Evolutionary conservation across 2,888 invertebrate genomes (phyloP).

Genomic region (Yponomeuta plumbellus): DNA sequence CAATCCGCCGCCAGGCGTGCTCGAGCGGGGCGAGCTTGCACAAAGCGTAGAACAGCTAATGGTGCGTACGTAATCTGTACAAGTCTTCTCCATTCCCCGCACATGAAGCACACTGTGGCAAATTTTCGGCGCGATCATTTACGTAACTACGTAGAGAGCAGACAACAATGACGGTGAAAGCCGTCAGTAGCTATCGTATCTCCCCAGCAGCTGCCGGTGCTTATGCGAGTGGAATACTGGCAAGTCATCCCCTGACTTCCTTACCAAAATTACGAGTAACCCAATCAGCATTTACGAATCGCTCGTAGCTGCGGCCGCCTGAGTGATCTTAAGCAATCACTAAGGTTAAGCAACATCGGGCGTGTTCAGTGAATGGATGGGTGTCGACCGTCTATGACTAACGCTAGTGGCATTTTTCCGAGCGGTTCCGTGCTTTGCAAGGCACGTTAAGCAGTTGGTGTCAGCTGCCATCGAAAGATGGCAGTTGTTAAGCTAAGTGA

Average conservation of each 20-base stretch:
- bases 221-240: not conserved
- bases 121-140: conserved; percentile 48
- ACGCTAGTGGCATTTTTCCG: too few species aligned
- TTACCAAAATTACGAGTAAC: too few species aligned
- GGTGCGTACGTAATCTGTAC: conserved; percentile 59
- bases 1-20: conserved; percentile 37
- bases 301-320: too few species aligned
- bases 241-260: not conserved
- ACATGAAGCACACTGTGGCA: conserved; percentile 35
- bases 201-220: not conserved
- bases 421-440: too few species aligned
- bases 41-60: conserved; percentile 60
- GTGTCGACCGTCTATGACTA: too few species aligned
- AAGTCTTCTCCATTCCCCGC: conserved; percentile 51
- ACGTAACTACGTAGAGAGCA: conserved; percentile 15
- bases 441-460: too few species aligned
- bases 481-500: too few species aligned
- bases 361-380: too few species aligned
- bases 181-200: not conserved
- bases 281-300: too few species aligned
- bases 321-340: too few species aligned
- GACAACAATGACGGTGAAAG: not conserved
- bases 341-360: too few species aligned
- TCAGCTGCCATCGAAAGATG: too few species aligned
- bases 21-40: conserved; percentile 30